Evolutionary conservation across 2,797 vertebrate genomes (phyloP).

Genomic region (Sebastiscus tertius): DNA sequence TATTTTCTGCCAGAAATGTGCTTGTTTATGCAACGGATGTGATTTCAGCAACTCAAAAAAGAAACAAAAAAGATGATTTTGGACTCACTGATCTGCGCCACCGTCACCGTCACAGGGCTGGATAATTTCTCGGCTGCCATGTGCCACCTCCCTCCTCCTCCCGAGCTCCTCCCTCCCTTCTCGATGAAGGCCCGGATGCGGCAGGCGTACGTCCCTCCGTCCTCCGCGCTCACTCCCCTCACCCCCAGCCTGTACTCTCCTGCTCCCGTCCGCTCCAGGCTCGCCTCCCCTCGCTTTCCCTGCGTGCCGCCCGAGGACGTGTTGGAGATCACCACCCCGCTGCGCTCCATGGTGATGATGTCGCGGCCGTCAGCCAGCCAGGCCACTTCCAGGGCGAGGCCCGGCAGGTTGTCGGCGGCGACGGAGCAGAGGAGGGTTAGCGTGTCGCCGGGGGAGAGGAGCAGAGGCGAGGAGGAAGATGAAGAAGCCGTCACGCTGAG

Average conservation of each 20-base stretch:
- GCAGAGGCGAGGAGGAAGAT: conserved; percentile 41
- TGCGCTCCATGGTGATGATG: conserved; percentile 84
- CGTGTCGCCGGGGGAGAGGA: conserved; percentile 80
- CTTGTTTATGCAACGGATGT: background rate
- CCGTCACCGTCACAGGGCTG: conserved; percentile 80
- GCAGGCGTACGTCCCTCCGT: conserved; percentile 88
- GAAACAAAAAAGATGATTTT: background rate
- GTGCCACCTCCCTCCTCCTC: conserved; percentile 86
- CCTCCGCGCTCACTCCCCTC: conserved; percentile 79
- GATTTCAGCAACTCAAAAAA: background rate
- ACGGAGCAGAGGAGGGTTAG: conserved; percentile 89
- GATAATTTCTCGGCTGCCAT: conserved; percentile 89
- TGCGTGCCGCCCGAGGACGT: conserved; percentile 50
- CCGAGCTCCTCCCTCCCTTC: conserved; percentile 60
- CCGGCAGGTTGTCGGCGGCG: conserved; percentile 80
- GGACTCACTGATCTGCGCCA: conserved; percentile 87
- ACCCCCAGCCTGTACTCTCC: conserved; percentile 86
- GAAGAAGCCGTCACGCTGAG: conserved; percentile 80
- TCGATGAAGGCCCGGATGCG: conserved; percentile 85
- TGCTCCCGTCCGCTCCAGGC: conserved; percentile 77
- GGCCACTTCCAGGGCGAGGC: conserved; percentile 84
- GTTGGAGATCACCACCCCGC: conserved; percentile 84
- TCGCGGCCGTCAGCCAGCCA: conserved; percentile 87
- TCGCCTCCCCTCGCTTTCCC: conserved; percentile 52
- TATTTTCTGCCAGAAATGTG: background rate